A percentile compares a stretch with the other conserved stretches of the same genome.
Conservation (phyloP, 2,113 vertebrate genomes). For the Oxyruncus cristatus region DNA sequence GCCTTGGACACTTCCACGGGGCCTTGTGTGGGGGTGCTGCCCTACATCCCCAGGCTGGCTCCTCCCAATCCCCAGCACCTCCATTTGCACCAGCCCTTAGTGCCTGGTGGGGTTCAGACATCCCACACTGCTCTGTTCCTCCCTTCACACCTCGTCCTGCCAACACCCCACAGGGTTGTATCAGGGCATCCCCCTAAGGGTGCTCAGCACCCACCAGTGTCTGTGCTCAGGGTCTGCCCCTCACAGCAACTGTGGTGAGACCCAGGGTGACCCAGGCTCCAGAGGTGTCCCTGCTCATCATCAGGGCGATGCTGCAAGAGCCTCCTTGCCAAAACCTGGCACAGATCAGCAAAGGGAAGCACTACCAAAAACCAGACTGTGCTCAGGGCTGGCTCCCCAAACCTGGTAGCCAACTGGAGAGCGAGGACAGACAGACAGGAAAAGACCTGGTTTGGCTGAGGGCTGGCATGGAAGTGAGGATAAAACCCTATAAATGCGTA, state of each 20-base stretch:
- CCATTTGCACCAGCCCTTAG: neutral
- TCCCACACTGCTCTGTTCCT: accelerated
- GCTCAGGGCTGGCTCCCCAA: neutral
- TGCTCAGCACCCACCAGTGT: accelerated
- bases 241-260: accelerated
- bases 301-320: no score
- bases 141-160: neutral
- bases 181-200: neutral
- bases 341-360: accelerated
- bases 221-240: accelerated
- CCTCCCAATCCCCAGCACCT: neutral
- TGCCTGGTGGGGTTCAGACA: neutral
- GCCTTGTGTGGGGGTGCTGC: no score
- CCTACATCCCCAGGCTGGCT: neutral
- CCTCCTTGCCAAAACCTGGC: neutral
- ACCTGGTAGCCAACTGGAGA: neutral
- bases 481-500: neutral
- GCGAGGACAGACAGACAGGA: neutral
- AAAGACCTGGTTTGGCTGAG: neutral
- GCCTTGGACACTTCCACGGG: neutral
- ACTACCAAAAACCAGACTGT: neutral
- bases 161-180: neutral
- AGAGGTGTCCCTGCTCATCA: neutral
- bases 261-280: neutral
- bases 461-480: neutral